A percentile compares a stretch with the other conserved stretches of the same genome.
phyloP scores from a whole-genome alignment of 2,797 vertebrate genomes.

The Poecilia wingei region DNA sequence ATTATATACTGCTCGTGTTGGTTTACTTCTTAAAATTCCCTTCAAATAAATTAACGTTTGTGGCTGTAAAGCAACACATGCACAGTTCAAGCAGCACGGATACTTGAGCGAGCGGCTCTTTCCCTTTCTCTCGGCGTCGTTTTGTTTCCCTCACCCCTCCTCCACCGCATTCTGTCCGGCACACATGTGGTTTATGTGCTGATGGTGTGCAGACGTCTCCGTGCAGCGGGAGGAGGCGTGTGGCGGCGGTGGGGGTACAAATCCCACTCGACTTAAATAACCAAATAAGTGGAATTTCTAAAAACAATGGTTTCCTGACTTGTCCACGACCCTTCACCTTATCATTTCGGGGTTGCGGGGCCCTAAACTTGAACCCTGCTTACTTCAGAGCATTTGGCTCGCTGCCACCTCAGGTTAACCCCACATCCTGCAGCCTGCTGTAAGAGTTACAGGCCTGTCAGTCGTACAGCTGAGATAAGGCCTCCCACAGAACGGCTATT shows the following conservation, averaged over 20 bases:
- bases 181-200: conserved; percentile 77
- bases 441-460: conserved; percentile 57
- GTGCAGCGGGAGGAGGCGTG: conserved; percentile 19
- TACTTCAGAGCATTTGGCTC: conserved; percentile 60
- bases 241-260: conserved; percentile 13
- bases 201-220: conserved; percentile 72
- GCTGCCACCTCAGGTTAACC: conserved; percentile 75
- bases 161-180: conserved; percentile 45
- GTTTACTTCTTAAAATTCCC: background rate
- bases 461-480: conserved; percentile 48
- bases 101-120: conserved; percentile 38
- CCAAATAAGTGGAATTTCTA: conserved; percentile 83
- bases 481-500: conserved; percentile 35
- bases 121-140: conserved; percentile 17
- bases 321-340: conserved; percentile 79
- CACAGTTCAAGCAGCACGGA: background rate
- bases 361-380: conserved; percentile 81
- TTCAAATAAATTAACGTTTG: background rate
- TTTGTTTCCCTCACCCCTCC: conserved; percentile 31
- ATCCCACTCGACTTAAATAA: conserved; percentile 77
- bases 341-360: conserved; percentile 69
- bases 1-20: background rate
- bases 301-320: conserved; percentile 87
- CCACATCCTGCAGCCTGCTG: conserved; percentile 56
- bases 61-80: background rate